Conservation (phyloP, 2,888 invertebrate species). For the Mamestra brassicae region DNA sequence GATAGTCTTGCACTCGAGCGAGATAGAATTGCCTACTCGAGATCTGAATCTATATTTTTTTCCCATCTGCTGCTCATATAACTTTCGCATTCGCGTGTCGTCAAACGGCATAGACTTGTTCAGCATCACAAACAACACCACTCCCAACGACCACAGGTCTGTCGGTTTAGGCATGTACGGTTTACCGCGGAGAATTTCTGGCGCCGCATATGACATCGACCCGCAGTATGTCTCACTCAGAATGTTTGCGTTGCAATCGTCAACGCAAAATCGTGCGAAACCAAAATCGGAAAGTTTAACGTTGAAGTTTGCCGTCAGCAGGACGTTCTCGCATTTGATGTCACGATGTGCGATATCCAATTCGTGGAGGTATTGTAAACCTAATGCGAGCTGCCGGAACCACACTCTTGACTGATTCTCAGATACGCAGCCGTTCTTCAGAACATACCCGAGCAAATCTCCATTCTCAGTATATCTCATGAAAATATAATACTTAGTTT, state of each 20-base stretch:
- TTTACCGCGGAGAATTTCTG: slow-evolving; percentile 95
- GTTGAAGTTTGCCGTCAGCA: slow-evolving; percentile 93
- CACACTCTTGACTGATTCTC: slow-evolving; percentile 94
- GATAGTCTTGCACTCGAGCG: slow-evolving; percentile 92
- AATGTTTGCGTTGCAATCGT: slow-evolving; percentile 82
- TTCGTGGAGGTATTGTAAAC: slow-evolving; percentile 94
- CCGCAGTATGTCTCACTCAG: slow-evolving; percentile 96
- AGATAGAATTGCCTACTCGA: slow-evolving; percentile 90
- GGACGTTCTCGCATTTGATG: slow-evolving; percentile 95
- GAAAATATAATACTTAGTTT: slow-evolving; percentile 94
- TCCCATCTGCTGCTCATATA: slow-evolving; percentile 92
- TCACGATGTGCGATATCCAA: slow-evolving; percentile 95
- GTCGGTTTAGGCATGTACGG: slow-evolving; percentile 93
- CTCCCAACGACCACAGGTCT: slow-evolving; percentile 95
- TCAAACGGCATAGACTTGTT: slow-evolving; percentile 96
- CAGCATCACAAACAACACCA: slow-evolving; percentile 95
- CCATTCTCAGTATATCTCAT: slow-evolving; percentile 95
- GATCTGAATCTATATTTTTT: slow-evolving; percentile 92
- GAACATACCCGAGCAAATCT: slow-evolving; percentile 93
- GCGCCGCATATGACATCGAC: slow-evolving; percentile 96
- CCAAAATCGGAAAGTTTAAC: slow-evolving; percentile 96
- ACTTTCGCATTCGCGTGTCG: slow-evolving; percentile 93
- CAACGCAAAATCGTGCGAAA: slow-evolving; percentile 91
- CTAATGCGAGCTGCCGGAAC: slow-evolving; percentile 93
- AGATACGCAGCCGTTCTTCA: slow-evolving; percentile 92